Evolutionary conservation across 2,888 invertebrate species (phyloP), one percentile per base, ranked within the genome.

Genomic region (Lasiommata megera): DNA sequence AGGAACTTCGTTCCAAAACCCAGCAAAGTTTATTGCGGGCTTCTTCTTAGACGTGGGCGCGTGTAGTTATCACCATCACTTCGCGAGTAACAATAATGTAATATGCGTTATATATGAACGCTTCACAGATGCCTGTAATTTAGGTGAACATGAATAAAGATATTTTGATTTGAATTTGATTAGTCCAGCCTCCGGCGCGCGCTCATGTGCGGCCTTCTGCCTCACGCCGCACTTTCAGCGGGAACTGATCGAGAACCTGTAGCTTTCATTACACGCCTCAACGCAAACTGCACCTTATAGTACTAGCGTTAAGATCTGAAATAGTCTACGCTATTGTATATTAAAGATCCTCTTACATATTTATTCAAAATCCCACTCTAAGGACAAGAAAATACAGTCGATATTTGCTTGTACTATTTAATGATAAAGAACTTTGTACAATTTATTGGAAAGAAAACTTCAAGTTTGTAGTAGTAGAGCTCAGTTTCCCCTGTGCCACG

Each of bases 211-310:
- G 18, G 8, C 67, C 28, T 68, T 82, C 28, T 76, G 11, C 37
- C 31, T 31, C 46, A 46, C 51, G 56, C 38, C 76, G 79, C 80
- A 76, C 77, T 87, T 85, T 83, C 83, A 80, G 80, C 77, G 73
- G 67, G 74, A 81, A 82, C 77, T 80, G 82, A 85, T 81, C 78
- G 82, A 79, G 81, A 77, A 88, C 88, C 88, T 88, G 88, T 88
- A 81, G 88, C 84, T 85, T 82, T 84, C 67, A 72, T 60, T 46
- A 55, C 50, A 31, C 11, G 1, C 0, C 9, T 0, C 67, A 63
- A 31, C 3, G 36, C 0, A 68, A 65, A 65, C 52, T 31, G 53
- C 12, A 66, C 69, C 58, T 44, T 70, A 72, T 36, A 6, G 0
- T 0, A 0, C 0, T 1, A 0, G 0, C 0, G 48, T 1, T 62